Base-by-base conservation (phyloP, 2,797 vertebrate genomes). In the Brachymystax lenok region DNA sequence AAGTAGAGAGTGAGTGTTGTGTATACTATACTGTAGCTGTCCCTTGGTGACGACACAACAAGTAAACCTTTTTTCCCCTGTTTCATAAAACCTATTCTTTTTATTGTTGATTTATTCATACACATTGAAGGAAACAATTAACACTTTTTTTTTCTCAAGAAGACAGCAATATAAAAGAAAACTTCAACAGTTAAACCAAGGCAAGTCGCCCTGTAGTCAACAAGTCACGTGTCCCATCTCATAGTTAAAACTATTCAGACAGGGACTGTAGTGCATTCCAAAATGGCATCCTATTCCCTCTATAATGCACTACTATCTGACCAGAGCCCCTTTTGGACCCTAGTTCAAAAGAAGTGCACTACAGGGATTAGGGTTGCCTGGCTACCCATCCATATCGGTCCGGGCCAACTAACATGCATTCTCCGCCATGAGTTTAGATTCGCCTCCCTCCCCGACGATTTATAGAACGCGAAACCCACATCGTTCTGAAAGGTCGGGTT, bases 161-260 rank as follows among this genome's bases (percentile, higher is more conserved):
- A 77, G 80, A 84, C 64, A 21, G 56, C 71, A 79, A 79, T 74
- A 79, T 81, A 82, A 83, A 71, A 19, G 16, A 77, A 70, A 28
- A 64, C 28, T 35, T 77, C 67, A 80, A 80, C 52, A 88, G 79
- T 24, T 24, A 63, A 63, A 82, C 81, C 88, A 91, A 93, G 92
- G 92, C 92, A 92, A 94, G 93, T 82, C 92, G 92, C 93, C 91
- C 84, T 88, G 56, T 92, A 86, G 86, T 93, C 81, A 0, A 71
- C 84, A 61, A 61, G 69, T 71, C 46, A 3, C 70, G 59, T 4
- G 59, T 63, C 59, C 59, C 10, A 24, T 63, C 12, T 63, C 40
- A 12, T 46, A 46, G 40, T 46, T 10, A 13, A 46, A 12, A 46
- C 40, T 61, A 6, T 61, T 24, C 21, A 61, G n/a, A 61, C 59